These are phyloP conservation scores for Schizopygopsis malacanthus DNA, from an alignment of 2,797 vertebrate genomes.

Conservation along the genomic window DNA sequence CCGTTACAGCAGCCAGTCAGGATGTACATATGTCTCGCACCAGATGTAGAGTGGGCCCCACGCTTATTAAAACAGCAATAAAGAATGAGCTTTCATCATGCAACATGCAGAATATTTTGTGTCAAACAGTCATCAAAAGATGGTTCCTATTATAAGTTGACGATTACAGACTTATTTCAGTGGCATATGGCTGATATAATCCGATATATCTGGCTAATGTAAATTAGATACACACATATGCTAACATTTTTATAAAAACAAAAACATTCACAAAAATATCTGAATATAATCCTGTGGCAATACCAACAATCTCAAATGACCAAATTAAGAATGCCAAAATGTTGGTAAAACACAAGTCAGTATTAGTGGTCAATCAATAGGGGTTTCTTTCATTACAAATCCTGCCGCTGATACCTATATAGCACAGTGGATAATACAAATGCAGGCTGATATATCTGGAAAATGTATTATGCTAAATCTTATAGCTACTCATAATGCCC, in stretches of 20 bases:
- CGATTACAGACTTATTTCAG: background rate
- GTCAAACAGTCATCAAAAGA: constrained; percentile 15
- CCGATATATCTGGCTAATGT: background rate
- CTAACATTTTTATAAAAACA: background rate
- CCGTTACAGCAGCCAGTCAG: constrained; percentile 12
- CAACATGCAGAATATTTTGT: background rate
- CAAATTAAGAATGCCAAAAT: background rate
- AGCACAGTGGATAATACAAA: background rate
- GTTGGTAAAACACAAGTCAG: background rate
- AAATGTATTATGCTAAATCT: background rate
- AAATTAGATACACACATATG: background rate
- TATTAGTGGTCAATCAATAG: background rate
- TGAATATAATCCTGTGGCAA: background rate
- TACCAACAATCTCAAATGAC: background rate
- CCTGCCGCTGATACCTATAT: background rate
- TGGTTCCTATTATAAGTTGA: background rate
- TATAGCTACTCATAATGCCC: background rate
- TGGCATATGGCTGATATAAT: background rate
- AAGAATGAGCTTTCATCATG: constrained; percentile 26
- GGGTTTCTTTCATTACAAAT: background rate
- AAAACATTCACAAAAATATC: background rate
- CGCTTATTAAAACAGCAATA: constrained; percentile 45
- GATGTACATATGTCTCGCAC: constrained; percentile 42
- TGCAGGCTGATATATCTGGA: constrained; percentile 4
- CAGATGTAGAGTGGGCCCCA: constrained; percentile 44